Base-by-base conservation (phyloP, 2,113 vertebrate species). In the Benitochromis conjunctus region DNA sequence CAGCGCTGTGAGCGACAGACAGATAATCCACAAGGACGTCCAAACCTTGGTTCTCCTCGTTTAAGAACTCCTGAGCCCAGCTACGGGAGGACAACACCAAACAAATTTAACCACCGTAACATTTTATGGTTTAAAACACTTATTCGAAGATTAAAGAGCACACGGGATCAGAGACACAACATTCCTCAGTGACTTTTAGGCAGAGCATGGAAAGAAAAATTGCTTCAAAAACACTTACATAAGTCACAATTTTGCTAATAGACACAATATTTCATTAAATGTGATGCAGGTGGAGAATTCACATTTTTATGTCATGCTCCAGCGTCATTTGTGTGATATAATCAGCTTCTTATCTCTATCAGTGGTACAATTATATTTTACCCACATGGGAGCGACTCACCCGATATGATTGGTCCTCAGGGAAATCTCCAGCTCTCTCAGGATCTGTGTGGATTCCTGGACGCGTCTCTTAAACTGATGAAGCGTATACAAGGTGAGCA, bases 401-500 rank as follows among this genome's bases (percentile, higher is more conserved):
- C 98, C 98, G 0, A 99, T 99, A 84, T 98, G 97, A 92, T 99
- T 99, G 83, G 98, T 99, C 89, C 98, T 96, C 90, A 99, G 92
- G 86, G 98, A 99, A 86, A 98, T 99, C 94, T 99, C 98, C 94
- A 99, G 93, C 90, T 99, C 98, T 92, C 98, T 94, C 10, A 99
- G 96, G 89, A 98, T 93, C 92, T 98, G 97, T 0, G 98, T 99
- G 0, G 98, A 98, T 88, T 99, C 98, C 92, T 98, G 97, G 51
- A 96, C 95, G 5, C 95, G 93, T 85, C 97, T 96, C 92, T 97
- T 98, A 86, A 96, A 97, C 97, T 97, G 84, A 21, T 18, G 82
- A 55, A 77, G 79, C 21, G 85, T 5, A 0, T 1, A 29, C 1
- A 31, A 80, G 13, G 4, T 18, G 38, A 66, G 29, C 9, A 26